Conservation (phyloP, 2,888 invertebrate species). For the Melieria picta region DNA sequence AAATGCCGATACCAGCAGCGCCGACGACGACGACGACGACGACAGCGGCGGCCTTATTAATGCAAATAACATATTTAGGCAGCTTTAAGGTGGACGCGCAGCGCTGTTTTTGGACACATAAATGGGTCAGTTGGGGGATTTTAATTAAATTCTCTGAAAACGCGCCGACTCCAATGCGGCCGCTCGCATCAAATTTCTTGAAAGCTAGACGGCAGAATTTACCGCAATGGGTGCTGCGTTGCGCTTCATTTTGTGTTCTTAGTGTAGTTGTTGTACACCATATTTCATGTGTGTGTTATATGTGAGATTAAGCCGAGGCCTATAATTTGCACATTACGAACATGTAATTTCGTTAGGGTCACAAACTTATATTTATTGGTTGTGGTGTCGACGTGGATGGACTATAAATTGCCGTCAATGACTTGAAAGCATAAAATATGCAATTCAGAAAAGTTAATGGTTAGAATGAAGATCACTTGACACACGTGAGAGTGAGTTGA, state of each 20-base stretch:
- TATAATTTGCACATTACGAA: too few species aligned
- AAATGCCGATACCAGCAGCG: slow-evolving; percentile 42
- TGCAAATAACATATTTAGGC: slow-evolving; percentile 52
- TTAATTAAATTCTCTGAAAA: not conserved
- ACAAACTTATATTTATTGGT: not conserved
- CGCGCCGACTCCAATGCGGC: not conserved
- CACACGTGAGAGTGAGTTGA: too few species aligned
- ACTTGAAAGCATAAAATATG: too few species aligned
- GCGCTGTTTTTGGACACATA: not conserved
- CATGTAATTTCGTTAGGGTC: too few species aligned
- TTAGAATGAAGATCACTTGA: too few species aligned
- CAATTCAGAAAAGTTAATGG: too few species aligned
- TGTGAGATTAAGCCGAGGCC: too few species aligned
- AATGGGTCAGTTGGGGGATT: not conserved
- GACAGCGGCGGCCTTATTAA: slow-evolving; percentile 49
- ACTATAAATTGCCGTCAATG: not conserved
- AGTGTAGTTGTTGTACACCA: not conserved
- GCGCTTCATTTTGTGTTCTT: not conserved
- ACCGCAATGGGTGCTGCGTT: not conserved
- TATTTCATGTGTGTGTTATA: too few species aligned
- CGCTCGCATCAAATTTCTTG: not conserved
- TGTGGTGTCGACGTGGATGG: not conserved
- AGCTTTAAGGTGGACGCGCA: not conserved
- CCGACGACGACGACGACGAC: too few species aligned
- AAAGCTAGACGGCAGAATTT: too few species aligned